phyloP scores from a whole-genome alignment of 2,888 invertebrate genomes.

The Aleiodes alternator region DNA sequence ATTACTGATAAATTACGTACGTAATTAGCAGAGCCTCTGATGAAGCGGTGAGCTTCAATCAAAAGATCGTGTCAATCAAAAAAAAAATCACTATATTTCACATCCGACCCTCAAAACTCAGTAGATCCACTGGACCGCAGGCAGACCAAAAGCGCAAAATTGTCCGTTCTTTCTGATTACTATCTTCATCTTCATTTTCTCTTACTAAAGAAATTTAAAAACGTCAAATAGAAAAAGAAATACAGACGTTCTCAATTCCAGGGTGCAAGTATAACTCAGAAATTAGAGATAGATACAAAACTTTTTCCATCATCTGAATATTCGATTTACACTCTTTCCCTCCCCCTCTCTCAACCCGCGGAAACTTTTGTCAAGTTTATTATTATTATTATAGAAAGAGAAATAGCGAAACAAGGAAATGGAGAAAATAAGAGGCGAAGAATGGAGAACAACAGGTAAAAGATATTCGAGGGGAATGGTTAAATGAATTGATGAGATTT shows the following conservation, averaged over 20 bases:
- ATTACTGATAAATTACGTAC: no score
- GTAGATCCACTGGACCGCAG: no score
- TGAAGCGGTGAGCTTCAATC: no score
- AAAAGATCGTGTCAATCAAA: no score
- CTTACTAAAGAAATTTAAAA: not conserved
- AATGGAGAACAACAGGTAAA: not conserved
- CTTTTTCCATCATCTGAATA: conserved; percentile 25
- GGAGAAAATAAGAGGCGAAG: not conserved
- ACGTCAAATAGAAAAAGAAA: not conserved
- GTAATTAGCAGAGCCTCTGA: no score
- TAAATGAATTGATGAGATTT: conserved; percentile 30
- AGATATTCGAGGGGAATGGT: conserved; percentile 8
- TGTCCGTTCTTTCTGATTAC: no score
- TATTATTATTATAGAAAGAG: conserved; percentile 9
- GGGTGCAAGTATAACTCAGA: conserved; percentile 11
- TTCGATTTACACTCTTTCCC: conserved; percentile 18
- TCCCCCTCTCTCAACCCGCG: not conserved
- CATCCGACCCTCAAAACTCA: no score
- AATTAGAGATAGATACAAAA: conserved; percentile 29
- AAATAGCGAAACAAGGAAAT: not conserved
- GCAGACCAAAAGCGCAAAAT: no score
- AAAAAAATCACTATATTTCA: no score
- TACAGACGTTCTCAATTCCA: conserved; percentile 14
- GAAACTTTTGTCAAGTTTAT: conserved; percentile 22
- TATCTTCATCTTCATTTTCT: no score